Conservation (phyloP, 2,113 vertebrate genomes). For the Mirounga angustirostris region DNA sequence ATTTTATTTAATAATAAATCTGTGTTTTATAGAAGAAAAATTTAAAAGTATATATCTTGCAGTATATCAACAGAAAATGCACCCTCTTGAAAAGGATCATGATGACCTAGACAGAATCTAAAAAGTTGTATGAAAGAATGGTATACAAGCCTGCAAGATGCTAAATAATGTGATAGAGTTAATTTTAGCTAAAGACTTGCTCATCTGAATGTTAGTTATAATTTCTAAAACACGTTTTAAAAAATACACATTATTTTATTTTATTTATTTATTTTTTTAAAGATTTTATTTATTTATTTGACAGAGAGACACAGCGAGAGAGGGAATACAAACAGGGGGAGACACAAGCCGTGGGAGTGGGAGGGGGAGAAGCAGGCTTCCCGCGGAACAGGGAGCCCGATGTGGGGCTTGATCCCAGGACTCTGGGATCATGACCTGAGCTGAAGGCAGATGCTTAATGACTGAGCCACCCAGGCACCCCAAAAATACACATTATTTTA, state of each 20-base stretch:
- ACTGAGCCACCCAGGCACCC: too few species aligned
- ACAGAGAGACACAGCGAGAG: too few species aligned
- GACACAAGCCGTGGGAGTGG: too few species aligned
- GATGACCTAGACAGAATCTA: neutral
- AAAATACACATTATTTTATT: conserved; percentile 42
- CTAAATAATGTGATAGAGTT: neutral
- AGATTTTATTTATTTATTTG: too few species aligned
- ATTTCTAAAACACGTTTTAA: conserved; percentile 18
- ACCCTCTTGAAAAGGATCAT: neutral
- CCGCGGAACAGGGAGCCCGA: too few species aligned
- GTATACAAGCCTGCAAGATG: neutral
- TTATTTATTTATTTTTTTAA: too few species aligned
- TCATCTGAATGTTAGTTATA: conserved; percentile 37
- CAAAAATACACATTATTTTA: conserved; percentile 49
- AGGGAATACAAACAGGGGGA: too few species aligned
- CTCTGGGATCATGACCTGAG: too few species aligned
- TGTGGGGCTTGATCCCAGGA: too few species aligned
- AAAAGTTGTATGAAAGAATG: neutral
- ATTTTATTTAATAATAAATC: conserved; percentile 47
- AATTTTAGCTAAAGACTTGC: neutral
- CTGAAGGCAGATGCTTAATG: too few species aligned
- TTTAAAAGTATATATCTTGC: neutral
- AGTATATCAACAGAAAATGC: conserved; percentile 5
- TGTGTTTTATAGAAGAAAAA: conserved; percentile 12
- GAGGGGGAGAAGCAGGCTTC: too few species aligned